Conservation (phyloP, 2,113 vertebrate species). For the Esox niger region DNA sequence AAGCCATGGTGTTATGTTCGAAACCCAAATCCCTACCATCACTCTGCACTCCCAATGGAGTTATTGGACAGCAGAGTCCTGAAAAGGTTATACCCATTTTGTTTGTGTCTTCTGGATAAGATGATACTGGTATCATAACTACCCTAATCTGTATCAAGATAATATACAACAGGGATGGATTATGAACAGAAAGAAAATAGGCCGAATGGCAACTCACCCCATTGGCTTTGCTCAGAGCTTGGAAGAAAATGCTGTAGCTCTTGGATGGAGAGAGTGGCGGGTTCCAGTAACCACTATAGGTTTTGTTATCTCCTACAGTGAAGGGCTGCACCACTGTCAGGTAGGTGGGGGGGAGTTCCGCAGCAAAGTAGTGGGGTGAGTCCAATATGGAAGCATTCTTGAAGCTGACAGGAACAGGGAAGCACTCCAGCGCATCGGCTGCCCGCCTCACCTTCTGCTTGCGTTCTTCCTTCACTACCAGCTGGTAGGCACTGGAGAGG, state of each 20-base stretch:
- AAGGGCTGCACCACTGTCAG: constrained; percentile 87
- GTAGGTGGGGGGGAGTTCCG: constrained; percentile 85
- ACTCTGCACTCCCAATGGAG: too few species aligned
- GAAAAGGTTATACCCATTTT: too few species aligned
- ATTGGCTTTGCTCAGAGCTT: constrained; percentile 93
- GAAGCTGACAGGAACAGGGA: constrained; percentile 87
- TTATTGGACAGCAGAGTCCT: too few species aligned
- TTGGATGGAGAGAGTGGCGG: constrained; percentile 91
- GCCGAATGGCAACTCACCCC: constrained; percentile 78
- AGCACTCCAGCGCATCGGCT: constrained; percentile 85
- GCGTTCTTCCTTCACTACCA: constrained; percentile 92
- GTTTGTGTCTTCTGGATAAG: too few species aligned
- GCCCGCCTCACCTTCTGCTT: constrained; percentile 88
- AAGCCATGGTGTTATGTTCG: too few species aligned
- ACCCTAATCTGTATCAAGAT: too few species aligned
- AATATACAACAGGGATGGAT: too few species aligned
- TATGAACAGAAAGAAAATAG: too few species aligned
- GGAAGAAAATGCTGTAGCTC: constrained; percentile 98
- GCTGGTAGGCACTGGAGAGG: constrained; percentile 84
- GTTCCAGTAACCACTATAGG: constrained; percentile 96
- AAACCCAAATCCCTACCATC: too few species aligned
- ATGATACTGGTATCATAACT: too few species aligned
- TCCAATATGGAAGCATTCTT: constrained; percentile 86
- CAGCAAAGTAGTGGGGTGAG: constrained; percentile 91
- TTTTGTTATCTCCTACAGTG: constrained; percentile 96